These are phyloP conservation scores for Apamea anceps DNA, from an alignment of 2,888 invertebrate genomes.

Conservation along the genomic window DNA sequence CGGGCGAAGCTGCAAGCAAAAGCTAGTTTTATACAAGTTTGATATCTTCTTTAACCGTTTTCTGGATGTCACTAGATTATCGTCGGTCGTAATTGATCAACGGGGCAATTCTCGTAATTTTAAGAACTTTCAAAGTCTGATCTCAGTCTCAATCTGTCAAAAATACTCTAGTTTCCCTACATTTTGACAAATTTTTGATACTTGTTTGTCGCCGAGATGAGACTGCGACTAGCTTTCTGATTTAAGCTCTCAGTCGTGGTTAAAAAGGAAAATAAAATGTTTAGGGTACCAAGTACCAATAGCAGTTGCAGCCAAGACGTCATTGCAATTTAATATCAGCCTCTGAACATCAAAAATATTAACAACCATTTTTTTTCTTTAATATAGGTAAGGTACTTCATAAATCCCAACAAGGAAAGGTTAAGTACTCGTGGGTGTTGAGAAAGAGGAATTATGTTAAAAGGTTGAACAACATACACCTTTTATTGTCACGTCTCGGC, in stretches of 20 bases:
- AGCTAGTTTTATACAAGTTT: constrained; percentile 9
- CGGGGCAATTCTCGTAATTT: too few relatives aligned
- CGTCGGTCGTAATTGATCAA: background rate
- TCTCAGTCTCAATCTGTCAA: too few relatives aligned
- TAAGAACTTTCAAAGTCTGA: too few relatives aligned
- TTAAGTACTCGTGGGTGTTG: background rate
- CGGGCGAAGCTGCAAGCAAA: too few relatives aligned
- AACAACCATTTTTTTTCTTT: too few relatives aligned
- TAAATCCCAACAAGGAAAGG: background rate
- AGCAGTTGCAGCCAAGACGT: background rate
- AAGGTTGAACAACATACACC: background rate
- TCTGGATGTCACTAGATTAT: constrained; percentile 1
- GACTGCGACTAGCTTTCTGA: too few relatives aligned
- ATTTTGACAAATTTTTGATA: too few relatives aligned
- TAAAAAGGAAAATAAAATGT: background rate
- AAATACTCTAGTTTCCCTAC: too few relatives aligned
- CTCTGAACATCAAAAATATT: background rate
- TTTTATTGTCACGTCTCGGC: background rate
- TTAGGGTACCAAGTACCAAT: background rate
- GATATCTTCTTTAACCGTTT: constrained; percentile 1
- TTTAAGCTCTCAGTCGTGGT: background rate
- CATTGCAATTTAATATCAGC: background rate
- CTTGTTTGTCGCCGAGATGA: too few relatives aligned
- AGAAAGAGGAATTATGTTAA: background rate
- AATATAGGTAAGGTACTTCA: background rate